Base-by-base conservation (phyloP, 2,113 vertebrate species). In the Oncorhynchus nerka region DNA sequence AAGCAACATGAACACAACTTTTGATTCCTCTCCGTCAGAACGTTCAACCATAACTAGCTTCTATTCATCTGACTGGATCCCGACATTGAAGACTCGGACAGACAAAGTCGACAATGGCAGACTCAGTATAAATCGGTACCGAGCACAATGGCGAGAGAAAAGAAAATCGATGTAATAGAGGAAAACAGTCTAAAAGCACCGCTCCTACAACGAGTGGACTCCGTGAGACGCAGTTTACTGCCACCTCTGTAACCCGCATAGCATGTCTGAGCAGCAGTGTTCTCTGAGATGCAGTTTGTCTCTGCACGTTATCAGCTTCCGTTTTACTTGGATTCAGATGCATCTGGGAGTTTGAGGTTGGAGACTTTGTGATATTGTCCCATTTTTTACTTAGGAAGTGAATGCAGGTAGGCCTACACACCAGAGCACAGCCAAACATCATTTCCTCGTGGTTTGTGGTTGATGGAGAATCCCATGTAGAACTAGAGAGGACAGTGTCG, bases 71-170 rank as follows among this genome's bases (percentile, higher is more conserved):
- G 70, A 1, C 2, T 67, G 72, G 74, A 77, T 81, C 75, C 59
- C 59, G 11, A 6, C n/a, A 24, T 62, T 9, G 75, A 82, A 74
- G 80, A 68, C 75, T 34, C 73, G 69, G 0, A 4, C 74, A 79
- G 68, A 84, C 84, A 76, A 72, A 81, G 75, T 80, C 71, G 75
- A 85, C 82, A 87, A 79, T 79, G 68, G 79, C 77, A 85, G 81
- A 75, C 69, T 55, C 51, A 19, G 75, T 74, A 67, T 77, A 82
- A 82, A 82, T 79, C 74, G 75, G 71, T 82, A 79, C 81, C 66
- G 51, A 13, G 73, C 70, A 84, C 76, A 83, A 83, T 78, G 67
- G 80, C 62, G 8, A 12, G 77, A 48, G 59, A 11, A 9, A 11
- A 11, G 9, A 32, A 73, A 82, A 82, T 82, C 78, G 74, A 72